phyloP scores from a whole-genome alignment of 2,113 vertebrate species.

The Xyliphius kryptos region DNA sequence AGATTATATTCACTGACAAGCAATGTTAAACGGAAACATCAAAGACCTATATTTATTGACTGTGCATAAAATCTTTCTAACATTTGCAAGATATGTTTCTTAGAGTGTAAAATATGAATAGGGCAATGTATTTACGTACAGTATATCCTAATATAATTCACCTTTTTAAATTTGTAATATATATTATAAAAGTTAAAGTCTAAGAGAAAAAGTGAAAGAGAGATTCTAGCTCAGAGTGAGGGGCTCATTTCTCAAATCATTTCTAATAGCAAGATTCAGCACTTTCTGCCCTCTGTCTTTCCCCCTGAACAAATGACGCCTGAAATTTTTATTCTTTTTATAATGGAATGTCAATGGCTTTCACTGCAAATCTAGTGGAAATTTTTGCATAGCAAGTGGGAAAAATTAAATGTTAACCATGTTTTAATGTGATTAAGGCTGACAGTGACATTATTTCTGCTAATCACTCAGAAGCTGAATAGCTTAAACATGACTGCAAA shows the following conservation, averaged over 20 bases:
- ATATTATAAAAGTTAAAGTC: slow-evolving; percentile 8
- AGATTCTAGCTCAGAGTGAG: slow-evolving; percentile 1
- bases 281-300: slow-evolving; percentile 87
- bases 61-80: no score
- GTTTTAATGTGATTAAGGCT: slow-evolving; percentile 99
- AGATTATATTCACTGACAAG: no score
- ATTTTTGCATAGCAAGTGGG: slow-evolving; percentile 99
- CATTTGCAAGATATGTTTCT: no score
- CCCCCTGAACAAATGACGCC: slow-evolving; percentile 99
- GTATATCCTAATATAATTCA: no score
- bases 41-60: no score
- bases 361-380: slow-evolving; percentile 99
- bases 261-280: slow-evolving; percentile 94
- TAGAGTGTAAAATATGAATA: no score
- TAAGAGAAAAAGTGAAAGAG: slow-evolving; percentile 23
- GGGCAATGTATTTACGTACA: no score
- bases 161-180: neutral
- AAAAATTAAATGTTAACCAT: slow-evolving; percentile 99
- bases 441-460: slow-evolving; percentile 99
- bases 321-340: slow-evolving; percentile 99
- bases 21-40: no score
- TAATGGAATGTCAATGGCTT: slow-evolving; percentile 99
- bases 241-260: slow-evolving; percentile 75
- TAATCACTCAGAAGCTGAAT: slow-evolving; percentile 96
- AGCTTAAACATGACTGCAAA: slow-evolving; percentile 67